phyloP scores from a whole-genome alignment of 2,113 vertebrate genomes.

The Mohoua ochrocephala region DNA sequence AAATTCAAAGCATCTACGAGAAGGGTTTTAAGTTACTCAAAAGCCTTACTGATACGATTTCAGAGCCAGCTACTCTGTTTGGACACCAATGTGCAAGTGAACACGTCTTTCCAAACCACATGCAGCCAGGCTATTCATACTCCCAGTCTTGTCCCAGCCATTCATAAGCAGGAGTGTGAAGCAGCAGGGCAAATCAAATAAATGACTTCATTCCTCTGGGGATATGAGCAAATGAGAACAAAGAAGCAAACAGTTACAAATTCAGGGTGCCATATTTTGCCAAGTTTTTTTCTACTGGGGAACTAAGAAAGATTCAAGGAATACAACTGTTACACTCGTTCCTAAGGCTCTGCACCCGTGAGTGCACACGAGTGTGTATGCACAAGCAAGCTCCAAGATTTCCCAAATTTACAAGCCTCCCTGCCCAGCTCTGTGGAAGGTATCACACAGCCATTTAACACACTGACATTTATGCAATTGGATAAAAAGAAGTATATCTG shows the following conservation, averaged over 20 bases:
- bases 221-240: slow-evolving; percentile 5
- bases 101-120: slow-evolving; percentile 40
- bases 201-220: slow-evolving; percentile 38
- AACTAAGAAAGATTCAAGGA: background rate
- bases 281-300: background rate
- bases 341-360: background rate
- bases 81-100: background rate
- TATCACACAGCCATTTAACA: background rate
- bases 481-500: background rate
- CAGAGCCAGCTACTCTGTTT: background rate
- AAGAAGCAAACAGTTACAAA: slow-evolving; percentile 22
- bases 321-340: background rate
- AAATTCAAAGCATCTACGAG: slow-evolving; percentile 46
- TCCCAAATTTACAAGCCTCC: background rate
- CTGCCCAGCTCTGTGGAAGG: background rate
- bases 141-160: slow-evolving; percentile 8
- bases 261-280: background rate
- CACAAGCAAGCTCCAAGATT: background rate
- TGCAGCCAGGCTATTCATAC: background rate
- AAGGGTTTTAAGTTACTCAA: slow-evolving; percentile 8
- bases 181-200: slow-evolving; percentile 23
- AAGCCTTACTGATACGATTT: slow-evolving; percentile 17
- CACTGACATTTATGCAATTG: background rate
- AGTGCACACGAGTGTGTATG: fast-evolving
- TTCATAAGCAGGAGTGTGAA: slow-evolving; percentile 9